Evolutionary conservation across 2,113 vertebrate genomes (phyloP).

Genomic region (Ptilonorhynchus violaceus): DNA sequence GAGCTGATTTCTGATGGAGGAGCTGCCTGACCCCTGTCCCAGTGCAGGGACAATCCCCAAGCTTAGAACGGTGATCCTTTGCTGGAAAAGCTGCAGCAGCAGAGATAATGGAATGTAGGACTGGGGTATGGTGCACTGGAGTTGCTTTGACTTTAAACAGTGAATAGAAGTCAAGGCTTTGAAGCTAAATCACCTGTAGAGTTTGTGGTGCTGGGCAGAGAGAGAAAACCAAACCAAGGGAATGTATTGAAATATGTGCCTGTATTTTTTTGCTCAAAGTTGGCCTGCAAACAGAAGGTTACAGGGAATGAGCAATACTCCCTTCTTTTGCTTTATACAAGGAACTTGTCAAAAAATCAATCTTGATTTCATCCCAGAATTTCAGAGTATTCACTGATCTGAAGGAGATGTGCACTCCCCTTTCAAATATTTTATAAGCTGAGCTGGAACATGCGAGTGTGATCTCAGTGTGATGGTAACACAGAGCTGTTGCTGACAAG

Average conservation of each 20-base stretch:
- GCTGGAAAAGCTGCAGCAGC: not conserved
- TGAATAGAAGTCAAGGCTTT: not conserved
- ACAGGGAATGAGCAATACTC: accelerated
- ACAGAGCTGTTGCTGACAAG: not conserved
- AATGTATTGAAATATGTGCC: not conserved
- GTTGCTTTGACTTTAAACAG: not conserved
- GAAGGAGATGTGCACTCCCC: not conserved
- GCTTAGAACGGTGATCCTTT: not conserved
- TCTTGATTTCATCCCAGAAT: not conserved
- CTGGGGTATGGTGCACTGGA: not conserved
- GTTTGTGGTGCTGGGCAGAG: not conserved
- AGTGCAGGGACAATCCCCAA: too few species aligned
- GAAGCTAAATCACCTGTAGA: not conserved
- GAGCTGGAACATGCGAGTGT: not conserved
- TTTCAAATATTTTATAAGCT: not conserved
- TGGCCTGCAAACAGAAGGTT: not conserved
- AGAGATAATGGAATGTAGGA: not conserved
- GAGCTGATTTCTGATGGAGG: not conserved
- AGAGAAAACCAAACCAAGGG: not conserved
- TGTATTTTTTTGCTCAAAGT: not conserved
- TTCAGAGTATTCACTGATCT: not conserved
- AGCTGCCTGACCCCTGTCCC: not conserved
- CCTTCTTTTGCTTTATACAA: not conserved
- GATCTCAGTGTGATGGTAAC: not conserved
- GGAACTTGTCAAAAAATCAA: not conserved